Percentiles rank a stretch among this genome's conserved stretches.
Evolutionary conservation across 2,113 vertebrate genomes (phyloP).

Genomic region (Lampris megalopsis): DNA sequence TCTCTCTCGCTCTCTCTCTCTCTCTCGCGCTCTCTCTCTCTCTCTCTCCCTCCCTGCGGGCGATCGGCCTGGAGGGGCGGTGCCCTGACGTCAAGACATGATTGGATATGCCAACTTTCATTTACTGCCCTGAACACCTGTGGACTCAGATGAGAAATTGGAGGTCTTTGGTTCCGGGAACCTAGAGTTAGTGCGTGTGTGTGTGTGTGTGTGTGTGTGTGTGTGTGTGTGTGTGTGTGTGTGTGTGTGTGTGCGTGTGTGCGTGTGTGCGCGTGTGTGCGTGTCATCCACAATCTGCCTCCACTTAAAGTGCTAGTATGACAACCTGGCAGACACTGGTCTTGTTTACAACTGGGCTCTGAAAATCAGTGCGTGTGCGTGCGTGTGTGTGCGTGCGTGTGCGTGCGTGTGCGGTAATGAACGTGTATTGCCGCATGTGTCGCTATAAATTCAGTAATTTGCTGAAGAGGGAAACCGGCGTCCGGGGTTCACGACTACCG

Average conservation of each 20-base stretch:
- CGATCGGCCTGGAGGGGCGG: conserved; percentile 59
- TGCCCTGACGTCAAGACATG: conserved; percentile 64
- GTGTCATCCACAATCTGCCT: too few relatives aligned
- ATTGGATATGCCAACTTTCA: conserved; percentile 66
- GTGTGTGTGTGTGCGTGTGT: background rate
- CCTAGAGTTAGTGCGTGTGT: conserved; percentile 6
- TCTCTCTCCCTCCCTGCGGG: conserved; percentile 74
- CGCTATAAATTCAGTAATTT: background rate
- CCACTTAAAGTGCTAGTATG: too few relatives aligned
- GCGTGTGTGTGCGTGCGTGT: background rate
- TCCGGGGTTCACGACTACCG: too few relatives aligned
- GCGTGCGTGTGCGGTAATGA: too few relatives aligned
- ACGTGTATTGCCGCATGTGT: too few relatives aligned
- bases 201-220: background rate
- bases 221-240: background rate
- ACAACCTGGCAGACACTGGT: too few relatives aligned
- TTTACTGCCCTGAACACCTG: conserved; percentile 66
- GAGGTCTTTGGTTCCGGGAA: conserved; percentile 28
- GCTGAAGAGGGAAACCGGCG: background rate
- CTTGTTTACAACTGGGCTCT: too few relatives aligned
- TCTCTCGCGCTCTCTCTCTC: too few relatives aligned
- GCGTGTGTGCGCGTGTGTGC: background rate
- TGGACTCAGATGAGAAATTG: conserved; percentile 50
- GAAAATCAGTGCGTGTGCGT: background rate
- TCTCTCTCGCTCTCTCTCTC: too few relatives aligned